Conservation (phyloP, 2,888 invertebrate species). For the Neoaliturus tenellus region DNA sequence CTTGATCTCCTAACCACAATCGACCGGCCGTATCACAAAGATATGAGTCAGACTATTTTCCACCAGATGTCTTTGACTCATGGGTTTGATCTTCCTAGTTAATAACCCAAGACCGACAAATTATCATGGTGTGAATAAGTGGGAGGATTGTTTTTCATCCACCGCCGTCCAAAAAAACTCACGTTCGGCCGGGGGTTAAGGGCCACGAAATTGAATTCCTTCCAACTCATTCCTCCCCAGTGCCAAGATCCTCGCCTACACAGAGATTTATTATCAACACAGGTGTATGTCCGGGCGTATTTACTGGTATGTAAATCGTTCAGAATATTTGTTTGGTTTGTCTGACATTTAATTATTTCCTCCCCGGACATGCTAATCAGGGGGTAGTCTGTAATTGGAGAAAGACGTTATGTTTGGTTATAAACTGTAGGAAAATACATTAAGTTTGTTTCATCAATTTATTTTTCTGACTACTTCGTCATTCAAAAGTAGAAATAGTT, state of each 20-base stretch:
- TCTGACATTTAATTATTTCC: conserved; percentile 14
- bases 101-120: background rate
- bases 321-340: conserved; percentile 6
- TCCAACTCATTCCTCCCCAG: conserved; percentile 11
- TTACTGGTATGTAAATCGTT: conserved; percentile 2
- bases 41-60: background rate
- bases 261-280: background rate
- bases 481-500: too few relatives aligned
- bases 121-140: background rate
- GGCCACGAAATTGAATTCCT: conserved; percentile 20
- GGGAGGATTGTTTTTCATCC: background rate
- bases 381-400: background rate
- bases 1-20: background rate
- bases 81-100: background rate
- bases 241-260: conserved; percentile 2
- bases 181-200: background rate
- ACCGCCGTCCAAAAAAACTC: background rate
- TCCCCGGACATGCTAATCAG: too few relatives aligned
- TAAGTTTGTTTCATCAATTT: too few relatives aligned
- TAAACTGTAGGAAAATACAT: too few relatives aligned
- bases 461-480: too few relatives aligned
- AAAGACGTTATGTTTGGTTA: too few relatives aligned
- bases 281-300: conserved; percentile 2
- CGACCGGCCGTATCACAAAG: background rate
- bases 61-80: conserved; percentile 2